Percentiles rank a stretch among this genome's conserved stretches.
phyloP scores from a whole-genome alignment of 2,797 vertebrate genomes.

The Thripadectes ignobilis region DNA sequence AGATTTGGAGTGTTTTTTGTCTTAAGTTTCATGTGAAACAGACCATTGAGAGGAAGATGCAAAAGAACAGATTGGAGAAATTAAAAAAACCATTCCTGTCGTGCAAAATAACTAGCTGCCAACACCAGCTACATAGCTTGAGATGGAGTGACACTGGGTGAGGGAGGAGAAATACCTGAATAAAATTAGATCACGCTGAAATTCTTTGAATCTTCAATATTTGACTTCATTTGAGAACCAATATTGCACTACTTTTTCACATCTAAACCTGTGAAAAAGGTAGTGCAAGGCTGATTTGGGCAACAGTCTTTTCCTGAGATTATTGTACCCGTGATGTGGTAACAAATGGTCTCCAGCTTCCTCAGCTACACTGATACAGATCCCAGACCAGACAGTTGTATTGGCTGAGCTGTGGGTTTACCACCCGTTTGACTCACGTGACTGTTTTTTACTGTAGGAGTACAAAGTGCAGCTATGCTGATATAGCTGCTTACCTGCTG shows the following conservation, averaged over 20 bases:
- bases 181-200: background rate
- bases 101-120: background rate
- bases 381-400: background rate
- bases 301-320: background rate
- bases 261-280: background rate
- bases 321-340: background rate
- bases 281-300: background rate
- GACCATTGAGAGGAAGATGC: background rate
- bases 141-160: background rate
- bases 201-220: background rate
- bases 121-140: background rate
- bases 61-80: background rate
- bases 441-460: background rate
- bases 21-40: background rate
- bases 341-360: background rate
- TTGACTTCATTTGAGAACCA: background rate
- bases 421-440: background rate
- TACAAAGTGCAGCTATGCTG: background rate
- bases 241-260: background rate
- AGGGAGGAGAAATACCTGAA: background rate
- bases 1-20: background rate
- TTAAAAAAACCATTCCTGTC: background rate
- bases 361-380: background rate
- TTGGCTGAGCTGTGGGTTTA: background rate
- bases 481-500: background rate